phyloP scores from a whole-genome alignment of 1,140 invertebrate species.

The Lysiphlebus fabarum region DNA sequence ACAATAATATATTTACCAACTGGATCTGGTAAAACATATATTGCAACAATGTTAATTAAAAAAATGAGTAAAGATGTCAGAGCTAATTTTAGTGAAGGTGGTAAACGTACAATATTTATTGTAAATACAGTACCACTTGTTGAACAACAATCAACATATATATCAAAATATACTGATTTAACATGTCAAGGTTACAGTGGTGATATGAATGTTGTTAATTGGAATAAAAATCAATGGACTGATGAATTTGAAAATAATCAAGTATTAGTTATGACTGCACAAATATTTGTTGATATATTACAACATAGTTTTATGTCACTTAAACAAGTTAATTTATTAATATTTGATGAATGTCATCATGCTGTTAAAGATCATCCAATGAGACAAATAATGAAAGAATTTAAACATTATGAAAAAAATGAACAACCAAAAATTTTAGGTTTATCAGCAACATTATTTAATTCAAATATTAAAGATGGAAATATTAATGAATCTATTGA shows the following conservation, averaged over 20 bases:
- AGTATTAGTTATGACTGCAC: slow-evolving; percentile 81
- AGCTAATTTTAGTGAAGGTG: slow-evolving; percentile 58
- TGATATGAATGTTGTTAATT: slow-evolving; percentile 64
- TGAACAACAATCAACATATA: slow-evolving; percentile 68
- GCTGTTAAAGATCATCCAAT: slow-evolving; percentile 76
- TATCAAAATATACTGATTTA: slow-evolving; percentile 64
- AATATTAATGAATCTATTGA: slow-evolving; percentile 51
- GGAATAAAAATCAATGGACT: slow-evolving; percentile 65
- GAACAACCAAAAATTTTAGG: slow-evolving; percentile 71
- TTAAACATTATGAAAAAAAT: slow-evolving; percentile 48
- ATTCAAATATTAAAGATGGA: slow-evolving; percentile 61
- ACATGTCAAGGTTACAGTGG: slow-evolving; percentile 57
- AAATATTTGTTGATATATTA: slow-evolving; percentile 77
- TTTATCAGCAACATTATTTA: slow-evolving; percentile 81
- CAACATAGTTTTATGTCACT: slow-evolving; percentile 61
- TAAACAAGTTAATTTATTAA: slow-evolving; percentile 70
- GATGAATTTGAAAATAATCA: slow-evolving; percentile 62
- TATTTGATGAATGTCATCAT: slow-evolving; percentile 92
- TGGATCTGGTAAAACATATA: slow-evolving; percentile 89
- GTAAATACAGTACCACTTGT: slow-evolving; percentile 81
- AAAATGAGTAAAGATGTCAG: slow-evolving; percentile 50
- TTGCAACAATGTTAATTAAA: slow-evolving; percentile 80
- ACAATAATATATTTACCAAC: slow-evolving; percentile 88
- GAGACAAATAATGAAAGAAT: slow-evolving; percentile 66
- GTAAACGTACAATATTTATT: slow-evolving; percentile 71